phyloP scores from a whole-genome alignment of 1,140 invertebrate genomes.

The Bombyx mandarina region DNA sequence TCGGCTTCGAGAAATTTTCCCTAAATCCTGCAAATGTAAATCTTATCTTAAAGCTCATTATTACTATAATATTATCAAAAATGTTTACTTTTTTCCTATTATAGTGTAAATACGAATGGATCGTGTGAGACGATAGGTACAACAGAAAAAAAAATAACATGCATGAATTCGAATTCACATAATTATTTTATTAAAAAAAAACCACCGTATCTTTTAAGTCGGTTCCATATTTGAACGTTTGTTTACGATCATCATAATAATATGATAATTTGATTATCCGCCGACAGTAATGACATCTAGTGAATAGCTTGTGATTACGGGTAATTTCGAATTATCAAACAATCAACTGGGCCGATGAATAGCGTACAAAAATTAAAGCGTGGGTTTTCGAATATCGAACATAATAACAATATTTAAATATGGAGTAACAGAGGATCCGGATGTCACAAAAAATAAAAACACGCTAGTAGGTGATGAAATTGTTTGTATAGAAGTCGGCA shows the following conservation, averaged over 20 bases:
- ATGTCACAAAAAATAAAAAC: constrained; percentile 2
- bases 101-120: too few species aligned
- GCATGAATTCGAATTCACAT: too few species aligned
- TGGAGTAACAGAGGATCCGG: too few species aligned
- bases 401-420: neutral
- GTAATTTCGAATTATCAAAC: constrained; percentile 45
- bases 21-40: too few species aligned
- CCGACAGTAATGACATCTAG: constrained; percentile 30
- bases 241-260: constrained; percentile 5
- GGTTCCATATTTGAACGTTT: neutral
- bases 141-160: too few species aligned
- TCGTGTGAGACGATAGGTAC: too few species aligned
- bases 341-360: constrained; percentile 16
- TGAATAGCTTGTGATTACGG: constrained; percentile 40
- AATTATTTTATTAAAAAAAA: too few species aligned
- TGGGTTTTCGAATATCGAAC: neutral
- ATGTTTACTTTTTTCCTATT: too few species aligned
- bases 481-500: constrained; percentile 33
- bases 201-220: constrained; percentile 1
- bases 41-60: too few species aligned
- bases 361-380: constrained; percentile 5
- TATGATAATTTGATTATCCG: constrained; percentile 52
- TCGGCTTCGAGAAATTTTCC: too few species aligned
- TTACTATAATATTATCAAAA: too few species aligned
- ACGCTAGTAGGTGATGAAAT: constrained; percentile 18